Evolutionary conservation across 2,113 vertebrate species (phyloP).

Genomic region (Oreotragus oreotragus): DNA sequence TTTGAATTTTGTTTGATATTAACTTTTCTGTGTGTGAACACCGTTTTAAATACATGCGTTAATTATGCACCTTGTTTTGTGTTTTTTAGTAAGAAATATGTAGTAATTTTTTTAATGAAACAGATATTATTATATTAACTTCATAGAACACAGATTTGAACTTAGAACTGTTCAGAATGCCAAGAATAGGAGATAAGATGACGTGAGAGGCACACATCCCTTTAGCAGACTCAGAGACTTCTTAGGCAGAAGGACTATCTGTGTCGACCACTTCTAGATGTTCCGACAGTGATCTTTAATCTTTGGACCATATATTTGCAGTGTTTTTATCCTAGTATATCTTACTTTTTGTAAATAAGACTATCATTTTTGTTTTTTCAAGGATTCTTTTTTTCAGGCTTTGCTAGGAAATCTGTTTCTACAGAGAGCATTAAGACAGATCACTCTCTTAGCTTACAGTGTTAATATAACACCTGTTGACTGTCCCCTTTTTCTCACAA

Average conservation of each 20-base stretch:
- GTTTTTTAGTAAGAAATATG: neutral
- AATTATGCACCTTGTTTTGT: neutral
- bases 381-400: neutral
- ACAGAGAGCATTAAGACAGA: neutral
- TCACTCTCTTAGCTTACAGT: neutral
- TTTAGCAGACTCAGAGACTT: neutral
- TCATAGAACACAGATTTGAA: neutral
- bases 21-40: neutral
- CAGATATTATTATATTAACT: neutral
- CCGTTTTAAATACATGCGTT: neutral
- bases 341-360: slow-evolving; percentile 13
- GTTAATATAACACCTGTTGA: neutral
- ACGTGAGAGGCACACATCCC: neutral
- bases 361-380: neutral
- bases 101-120: slow-evolving; percentile 11
- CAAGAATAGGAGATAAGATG: neutral
- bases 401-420: slow-evolving; percentile 47
- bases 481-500: neutral
- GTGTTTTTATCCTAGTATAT: neutral
- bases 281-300: neutral
- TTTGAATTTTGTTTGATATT: slow-evolving; percentile 38
- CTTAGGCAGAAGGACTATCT: neutral
- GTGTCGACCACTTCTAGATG: neutral
- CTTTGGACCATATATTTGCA: neutral
- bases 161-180: neutral